Evolutionary conservation across 2,888 invertebrate genomes (phyloP), one percentile per base, ranked within the genome.

Genomic region (Tenthredo notha): DNA sequence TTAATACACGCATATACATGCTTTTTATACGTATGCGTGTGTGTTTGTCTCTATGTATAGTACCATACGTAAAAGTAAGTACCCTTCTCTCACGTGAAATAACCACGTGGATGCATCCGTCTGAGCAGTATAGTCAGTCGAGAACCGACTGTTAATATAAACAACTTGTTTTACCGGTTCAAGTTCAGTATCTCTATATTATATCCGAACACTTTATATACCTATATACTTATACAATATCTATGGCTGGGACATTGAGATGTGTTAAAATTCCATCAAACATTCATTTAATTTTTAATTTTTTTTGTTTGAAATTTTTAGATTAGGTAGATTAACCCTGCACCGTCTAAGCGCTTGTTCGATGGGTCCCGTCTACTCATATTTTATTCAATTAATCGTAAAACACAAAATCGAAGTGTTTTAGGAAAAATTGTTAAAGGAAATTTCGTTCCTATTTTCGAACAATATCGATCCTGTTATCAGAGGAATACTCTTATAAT

Each of bases 1-100:
- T 54, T 15, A 25, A 67, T 15, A 29, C 33, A 67, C 33, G 5
- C 25, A 29, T 10, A 12, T 15, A 12, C 12, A 15, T 15, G 33
- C 7, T 37, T 6, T 37, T 37, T 37, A 6, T 7, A 37, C 37
- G 18, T 29, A 54, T n/a, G n/a, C 7, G 6, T 54, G n/a, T 54
- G 7, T 7, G 25, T 3, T n/a, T n/a, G n/a, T n/a, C n/a, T n/a
- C 67, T 67, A 10, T 67, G 33, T 25, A 10, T 25, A 10, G 15
- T 33, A 54, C 54, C 54, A 12, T 67, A 54, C 54, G 54, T 54
- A n/a, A 25, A 65, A 65, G 29, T 29, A 29, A 65, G 67, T 67
- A 29, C 67, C 33, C 67, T 67, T 33, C 67, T 67, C 29, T 67
- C 67, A 67, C 67, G 67, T 67, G 67, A 67, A 67, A 67, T 67